Evolutionary conservation across 2,888 invertebrate genomes (phyloP).

Genomic region (Acholoe squamosa): DNA sequence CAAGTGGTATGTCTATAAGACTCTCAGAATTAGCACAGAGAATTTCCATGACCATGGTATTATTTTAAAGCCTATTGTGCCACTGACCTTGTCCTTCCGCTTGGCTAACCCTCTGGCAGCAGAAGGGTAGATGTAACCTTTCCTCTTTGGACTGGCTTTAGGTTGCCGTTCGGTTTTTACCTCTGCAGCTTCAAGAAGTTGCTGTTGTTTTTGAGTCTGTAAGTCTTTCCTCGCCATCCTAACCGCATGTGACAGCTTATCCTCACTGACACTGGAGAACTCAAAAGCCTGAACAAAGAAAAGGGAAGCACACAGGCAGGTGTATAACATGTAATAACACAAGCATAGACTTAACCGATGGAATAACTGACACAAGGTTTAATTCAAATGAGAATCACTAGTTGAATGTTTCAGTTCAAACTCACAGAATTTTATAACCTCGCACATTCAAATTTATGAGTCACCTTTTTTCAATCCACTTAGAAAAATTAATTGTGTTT

Average conservation of each 20-base stretch:
- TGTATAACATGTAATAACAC: no score
- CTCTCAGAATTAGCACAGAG: neutral
- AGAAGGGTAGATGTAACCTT: neutral
- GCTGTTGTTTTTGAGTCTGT: constrained; percentile 75
- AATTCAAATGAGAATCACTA: no score
- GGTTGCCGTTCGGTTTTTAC: neutral
- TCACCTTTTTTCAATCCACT: no score
- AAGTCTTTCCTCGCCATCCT: constrained; percentile 78
- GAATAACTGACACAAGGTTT: no score
- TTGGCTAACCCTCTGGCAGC: neutral
- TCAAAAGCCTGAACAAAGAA: constrained; percentile 67
- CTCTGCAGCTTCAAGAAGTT: constrained; percentile 53
- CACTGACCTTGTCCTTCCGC: constrained; percentile 36
- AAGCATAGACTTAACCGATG: no score
- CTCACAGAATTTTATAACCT: no score
- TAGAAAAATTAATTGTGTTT: no score
- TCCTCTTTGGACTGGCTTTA: constrained; percentile 10
- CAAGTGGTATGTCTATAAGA: neutral
- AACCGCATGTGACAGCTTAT: constrained; percentile 76
- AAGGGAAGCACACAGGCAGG: no score
- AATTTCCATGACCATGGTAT: no score
- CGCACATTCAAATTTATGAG: no score
- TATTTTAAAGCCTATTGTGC: neutral
- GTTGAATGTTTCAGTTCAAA: no score
- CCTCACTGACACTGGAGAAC: constrained; percentile 75